Conservation (phyloP, 2,113 vertebrate genomes). For the Anhinga anhinga region DNA sequence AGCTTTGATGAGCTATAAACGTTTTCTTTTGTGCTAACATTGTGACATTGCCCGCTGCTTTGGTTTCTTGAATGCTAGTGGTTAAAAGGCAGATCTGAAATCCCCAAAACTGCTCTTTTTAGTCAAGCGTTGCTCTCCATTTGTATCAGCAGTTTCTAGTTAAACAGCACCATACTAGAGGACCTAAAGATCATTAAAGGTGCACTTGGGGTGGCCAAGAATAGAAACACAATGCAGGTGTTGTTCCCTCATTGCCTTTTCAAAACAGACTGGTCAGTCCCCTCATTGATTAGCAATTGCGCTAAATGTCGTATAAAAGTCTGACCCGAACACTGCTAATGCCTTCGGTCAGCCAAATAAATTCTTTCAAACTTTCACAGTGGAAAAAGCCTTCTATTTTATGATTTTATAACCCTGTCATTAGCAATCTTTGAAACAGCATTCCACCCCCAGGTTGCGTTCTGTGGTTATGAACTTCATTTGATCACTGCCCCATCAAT, state of each 20-base stretch:
- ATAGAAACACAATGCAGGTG: constrained; percentile 33
- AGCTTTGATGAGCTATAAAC: constrained; percentile 14
- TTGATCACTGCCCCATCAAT: constrained; percentile 70
- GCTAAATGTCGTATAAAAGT: constrained; percentile 21
- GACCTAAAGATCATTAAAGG: not conserved
- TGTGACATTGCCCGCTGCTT: not conserved
- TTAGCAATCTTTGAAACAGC: constrained; percentile 66
- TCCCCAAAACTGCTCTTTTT: not conserved
- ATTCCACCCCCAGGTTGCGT: constrained; percentile 72
- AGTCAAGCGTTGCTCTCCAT: not conserved
- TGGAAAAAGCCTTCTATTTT: constrained; percentile 58
- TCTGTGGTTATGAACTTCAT: constrained; percentile 73
- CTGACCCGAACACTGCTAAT: constrained; percentile 32
- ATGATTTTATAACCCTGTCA: constrained; percentile 72
- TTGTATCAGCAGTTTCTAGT: constrained; percentile 21
- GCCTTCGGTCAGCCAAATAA: constrained; percentile 41
- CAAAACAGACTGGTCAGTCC: not conserved
- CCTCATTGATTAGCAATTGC: not conserved
- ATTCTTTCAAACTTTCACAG: constrained; percentile 50
- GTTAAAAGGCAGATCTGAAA: constrained; percentile 23
- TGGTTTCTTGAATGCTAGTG: not conserved
- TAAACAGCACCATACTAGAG: not conserved
- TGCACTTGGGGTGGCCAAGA: not conserved
- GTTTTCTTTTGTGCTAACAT: not conserved
- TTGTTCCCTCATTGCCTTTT: not conserved